A percentile compares a stretch with the other conserved stretches of the same genome.
Conservation (phyloP, 2,113 vertebrate genomes). For the Chloropsis hardwickii region DNA sequence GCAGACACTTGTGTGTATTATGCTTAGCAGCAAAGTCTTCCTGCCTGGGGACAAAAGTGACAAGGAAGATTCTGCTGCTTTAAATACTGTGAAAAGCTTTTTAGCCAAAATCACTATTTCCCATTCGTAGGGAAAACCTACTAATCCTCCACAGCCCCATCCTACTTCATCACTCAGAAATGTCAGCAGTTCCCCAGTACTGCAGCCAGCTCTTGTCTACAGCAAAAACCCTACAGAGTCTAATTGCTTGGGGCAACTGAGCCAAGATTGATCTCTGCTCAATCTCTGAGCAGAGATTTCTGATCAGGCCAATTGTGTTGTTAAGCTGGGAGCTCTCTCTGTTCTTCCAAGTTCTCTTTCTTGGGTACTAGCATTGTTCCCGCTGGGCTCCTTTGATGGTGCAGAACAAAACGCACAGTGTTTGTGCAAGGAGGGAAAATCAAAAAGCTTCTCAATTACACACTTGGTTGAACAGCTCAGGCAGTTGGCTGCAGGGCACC, state of each 20-base stretch:
- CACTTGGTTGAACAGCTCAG: background rate
- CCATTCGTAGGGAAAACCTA: background rate
- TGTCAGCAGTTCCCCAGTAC: background rate
- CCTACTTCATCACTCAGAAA: background rate
- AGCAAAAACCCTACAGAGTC: background rate
- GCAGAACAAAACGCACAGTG: constrained; percentile 39
- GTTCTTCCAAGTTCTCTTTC: constrained; percentile 36
- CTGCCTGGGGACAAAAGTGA: background rate
- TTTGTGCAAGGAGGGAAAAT: constrained; percentile 40
- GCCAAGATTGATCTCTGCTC: background rate
- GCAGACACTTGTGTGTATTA: background rate
- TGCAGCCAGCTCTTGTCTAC: background rate
- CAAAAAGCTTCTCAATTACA: constrained; percentile 29
- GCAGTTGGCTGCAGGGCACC: background rate
- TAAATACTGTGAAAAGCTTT: background rate
- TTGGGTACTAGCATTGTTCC: constrained; percentile 43
- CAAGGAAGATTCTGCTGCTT: background rate
- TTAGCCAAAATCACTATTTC: background rate
- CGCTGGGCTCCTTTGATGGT: constrained; percentile 42
- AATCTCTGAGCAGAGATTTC: background rate
- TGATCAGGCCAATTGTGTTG: constrained; percentile 24
- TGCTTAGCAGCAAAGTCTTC: background rate
- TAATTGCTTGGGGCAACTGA: background rate
- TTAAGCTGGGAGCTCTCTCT: constrained; percentile 40
- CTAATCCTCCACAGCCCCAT: background rate